These are phyloP conservation scores for Deilephila elpenor DNA, from an alignment of 2,888 invertebrate genomes.

Conservation along the genomic window DNA sequence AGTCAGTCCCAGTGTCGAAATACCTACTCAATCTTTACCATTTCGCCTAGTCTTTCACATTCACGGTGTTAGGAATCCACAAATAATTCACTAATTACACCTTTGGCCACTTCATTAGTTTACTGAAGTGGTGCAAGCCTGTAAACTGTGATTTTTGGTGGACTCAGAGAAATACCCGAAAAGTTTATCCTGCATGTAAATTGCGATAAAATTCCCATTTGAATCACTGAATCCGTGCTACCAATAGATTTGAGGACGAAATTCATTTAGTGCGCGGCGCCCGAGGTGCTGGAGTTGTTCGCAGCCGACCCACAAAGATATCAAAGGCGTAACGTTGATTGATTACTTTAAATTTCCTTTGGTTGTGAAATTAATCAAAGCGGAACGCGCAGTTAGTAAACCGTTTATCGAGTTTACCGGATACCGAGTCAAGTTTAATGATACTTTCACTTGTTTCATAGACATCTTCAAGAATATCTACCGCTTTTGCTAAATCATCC, in stretches of 20 bases:
- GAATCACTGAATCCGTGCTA: background rate
- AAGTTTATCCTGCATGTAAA: background rate
- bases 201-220: background rate
- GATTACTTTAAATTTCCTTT: slow-evolving; percentile 47
- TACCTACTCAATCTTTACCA: too few species aligned
- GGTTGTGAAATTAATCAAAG: slow-evolving; percentile 41
- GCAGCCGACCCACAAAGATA: slow-evolving; percentile 43
- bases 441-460: background rate
- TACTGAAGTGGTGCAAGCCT: too few species aligned
- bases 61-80: too few species aligned
- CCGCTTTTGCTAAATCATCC: background rate
- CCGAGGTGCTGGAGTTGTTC: slow-evolving; percentile 33
- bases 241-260: slow-evolving; percentile 6
- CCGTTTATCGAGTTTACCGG: slow-evolving; percentile 39
- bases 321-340: slow-evolving; percentile 52
- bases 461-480: background rate
- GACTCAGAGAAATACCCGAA: background rate
- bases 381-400: slow-evolving; percentile 33
- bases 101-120: too few species aligned
- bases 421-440: background rate
- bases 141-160: too few species aligned
- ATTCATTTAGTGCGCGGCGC: slow-evolving; percentile 30
- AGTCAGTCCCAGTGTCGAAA: too few species aligned
- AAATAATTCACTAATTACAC: too few species aligned
- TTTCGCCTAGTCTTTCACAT: too few species aligned